Conservation (phyloP, 30 jellyfish, hydroid and myxozoan genomes). For the Turritopsis rubra region DNA sequence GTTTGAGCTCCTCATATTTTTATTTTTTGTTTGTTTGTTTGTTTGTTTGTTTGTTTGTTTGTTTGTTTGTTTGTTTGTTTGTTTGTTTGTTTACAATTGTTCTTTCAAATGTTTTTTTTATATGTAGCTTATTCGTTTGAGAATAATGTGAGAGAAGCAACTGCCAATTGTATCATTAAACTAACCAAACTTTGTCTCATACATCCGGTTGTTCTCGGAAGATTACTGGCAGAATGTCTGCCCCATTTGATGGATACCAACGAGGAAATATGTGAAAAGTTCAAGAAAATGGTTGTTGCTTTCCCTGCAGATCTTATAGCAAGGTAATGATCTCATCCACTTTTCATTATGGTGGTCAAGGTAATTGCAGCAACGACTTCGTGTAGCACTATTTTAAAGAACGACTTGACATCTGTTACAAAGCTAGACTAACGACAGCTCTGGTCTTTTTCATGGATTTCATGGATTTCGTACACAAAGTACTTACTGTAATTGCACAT, state of each 20-base stretch:
- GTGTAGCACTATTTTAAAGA: neutral
- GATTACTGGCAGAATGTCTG: slow-evolving; percentile 44
- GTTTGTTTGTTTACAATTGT: too few species aligned
- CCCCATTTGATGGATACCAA: slow-evolving; percentile 53
- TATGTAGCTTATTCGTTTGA: slow-evolving; percentile 25
- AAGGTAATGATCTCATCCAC: slow-evolving; percentile 37
- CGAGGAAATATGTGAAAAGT: slow-evolving; percentile 34
- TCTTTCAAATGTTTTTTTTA: too few species aligned
- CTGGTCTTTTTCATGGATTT: too few species aligned
- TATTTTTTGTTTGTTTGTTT: neutral
- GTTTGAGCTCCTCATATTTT: neutral
- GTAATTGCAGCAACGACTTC: neutral
- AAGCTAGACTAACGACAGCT: too few species aligned
- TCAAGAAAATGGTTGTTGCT: slow-evolving; percentile 36
- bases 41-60: too few species aligned
- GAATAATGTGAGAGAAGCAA: slow-evolving; percentile 2
- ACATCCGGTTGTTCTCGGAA: slow-evolving; percentile 25
- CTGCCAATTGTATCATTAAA: slow-evolving; percentile 20
- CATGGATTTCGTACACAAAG: too few species aligned
- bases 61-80: neutral
- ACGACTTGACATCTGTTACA: too few species aligned
- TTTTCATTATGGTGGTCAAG: neutral
- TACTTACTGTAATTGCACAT: too few species aligned
- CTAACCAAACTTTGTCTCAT: slow-evolving; percentile 23
- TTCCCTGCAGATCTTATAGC: slow-evolving; percentile 90